Evolutionary conservation across 1,140 invertebrate species (phyloP), one percentile per base, ranked within the genome.

Genomic region (Brachionus koreanus): DNA sequence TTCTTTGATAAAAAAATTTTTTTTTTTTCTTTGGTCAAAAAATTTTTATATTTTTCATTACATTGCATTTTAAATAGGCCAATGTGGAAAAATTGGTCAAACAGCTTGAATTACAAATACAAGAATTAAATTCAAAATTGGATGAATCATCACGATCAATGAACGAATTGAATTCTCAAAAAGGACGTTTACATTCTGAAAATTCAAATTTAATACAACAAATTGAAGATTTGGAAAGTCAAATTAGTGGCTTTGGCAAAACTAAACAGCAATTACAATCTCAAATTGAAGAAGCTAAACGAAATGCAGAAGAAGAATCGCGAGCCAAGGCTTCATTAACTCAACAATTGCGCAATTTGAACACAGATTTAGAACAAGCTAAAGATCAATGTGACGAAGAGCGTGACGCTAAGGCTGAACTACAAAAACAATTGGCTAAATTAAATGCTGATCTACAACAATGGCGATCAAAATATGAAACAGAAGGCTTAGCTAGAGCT

Each of bases 71-170:
- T 23, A 5, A 29, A 46, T 33, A 97, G 95, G 95, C 95, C 88
- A 93, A 94, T 87, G 93, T 95, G 89, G 96, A 98, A 89, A 98
- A 98, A 91, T 93, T 97, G 87, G 93, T 94, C 89, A 98, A 98
- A 90, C 94, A 96, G 89, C 89, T 98, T 84, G 94, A 96, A 90
- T 93, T 95, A 89, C 94, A 96, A 89, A 90, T 98, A 86, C 93
- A 94, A 88, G 97, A 99, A 89, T 92, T 95, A 72, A 95, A 97
- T 89, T 91, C 92, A 86, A 98, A 97, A 91, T 91, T 97, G 86
- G 97, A 99, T 97, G 85, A 84, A 29, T 23, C 29, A 29, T 65
- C n/a, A 9, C 83, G 82, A 16, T 13, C 37, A 29, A 25, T 83
- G 7, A 37, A n/a, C 67, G 82, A 83, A 19, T 19, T 83, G 2